These are phyloP conservation scores for Alethe castanea DNA, from an alignment of 2,113 vertebrate genomes.

Conservation along the genomic window DNA sequence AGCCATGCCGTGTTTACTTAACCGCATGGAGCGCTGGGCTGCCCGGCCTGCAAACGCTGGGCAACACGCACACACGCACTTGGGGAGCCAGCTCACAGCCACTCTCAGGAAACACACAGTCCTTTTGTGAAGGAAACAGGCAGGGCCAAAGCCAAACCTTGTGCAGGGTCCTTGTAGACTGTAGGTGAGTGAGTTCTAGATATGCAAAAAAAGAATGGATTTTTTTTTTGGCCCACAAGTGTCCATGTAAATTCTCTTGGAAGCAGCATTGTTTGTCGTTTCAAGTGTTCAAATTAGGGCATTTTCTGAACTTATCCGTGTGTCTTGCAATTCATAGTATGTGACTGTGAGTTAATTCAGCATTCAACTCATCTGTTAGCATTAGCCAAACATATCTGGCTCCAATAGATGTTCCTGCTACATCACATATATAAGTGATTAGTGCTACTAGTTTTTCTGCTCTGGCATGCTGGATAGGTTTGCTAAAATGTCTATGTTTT, in stretches of 20 bases:
- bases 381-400: not conserved
- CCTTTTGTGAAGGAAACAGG: not conserved
- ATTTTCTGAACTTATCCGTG: not conserved
- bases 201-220: not conserved
- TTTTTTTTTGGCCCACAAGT: not conserved
- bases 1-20: constrained; percentile 75
- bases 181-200: not conserved
- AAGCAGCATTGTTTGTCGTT: not conserved
- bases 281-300: not conserved
- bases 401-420: not conserved
- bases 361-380: not conserved
- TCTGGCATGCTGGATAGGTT: not conserved
- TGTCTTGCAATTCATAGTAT: not conserved
- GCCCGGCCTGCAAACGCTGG: not conserved
- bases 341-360: not conserved
- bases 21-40: constrained; percentile 65
- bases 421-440: not conserved
- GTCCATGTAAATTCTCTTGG: not conserved
- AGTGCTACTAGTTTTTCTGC: not conserved
- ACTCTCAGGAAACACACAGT: not conserved
- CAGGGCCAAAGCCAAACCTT: not conserved
- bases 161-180: not conserved
- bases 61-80: not conserved
- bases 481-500: not conserved
- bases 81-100: not conserved